Base-by-base conservation (phyloP, 2,888 invertebrate species). In the Leucania comma region DNA sequence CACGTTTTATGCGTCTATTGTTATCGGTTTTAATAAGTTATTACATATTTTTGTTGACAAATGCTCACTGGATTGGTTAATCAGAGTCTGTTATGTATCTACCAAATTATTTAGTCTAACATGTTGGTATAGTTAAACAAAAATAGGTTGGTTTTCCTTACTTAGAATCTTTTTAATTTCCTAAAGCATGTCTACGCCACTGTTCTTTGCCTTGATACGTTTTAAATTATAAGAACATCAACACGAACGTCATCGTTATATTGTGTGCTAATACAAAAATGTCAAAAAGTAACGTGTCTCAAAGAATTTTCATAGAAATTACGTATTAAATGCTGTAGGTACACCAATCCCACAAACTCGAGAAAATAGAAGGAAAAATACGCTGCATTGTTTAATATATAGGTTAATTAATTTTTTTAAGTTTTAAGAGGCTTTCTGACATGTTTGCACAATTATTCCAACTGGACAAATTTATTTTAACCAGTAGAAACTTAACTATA, bases 231-330 rank as follows among this genome's bases (percentile, higher is more conserved):
- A 29, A 35, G 24, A 62, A 68, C 14, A 62, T 57, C 54, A 75
- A 50, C 24, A 38, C 2, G 24, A 58, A 62, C 9, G 61, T 67
- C 53, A 60, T 53, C 26, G 46, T 46, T n/a, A 68, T 51, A 26
- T 63, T 22, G 12, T 22, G 12, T 42, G 26, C 20, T 48, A 61
- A 68, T 60, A 74, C 71, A 74, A 78, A 82, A 76, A 86, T 84
- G 83, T 61, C 67, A 80, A 77, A 76, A 78, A 68, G 63, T 73
- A 70, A 54, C 35, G 10, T 54, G 35, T 32, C 56, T 54, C 56
- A 62, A 57, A 66, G 56, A 53, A 46, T 68, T 72, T 68, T 60
- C 46, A 56, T 35, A 63, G 66, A 81, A 81, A 77, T 57, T 50
- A 32, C 38, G 26, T 29, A 46, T 50, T 68, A 65, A 59, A 77